Conservation (phyloP, 1,140 invertebrate genomes). For the Drosophila chauvacae region DNA sequence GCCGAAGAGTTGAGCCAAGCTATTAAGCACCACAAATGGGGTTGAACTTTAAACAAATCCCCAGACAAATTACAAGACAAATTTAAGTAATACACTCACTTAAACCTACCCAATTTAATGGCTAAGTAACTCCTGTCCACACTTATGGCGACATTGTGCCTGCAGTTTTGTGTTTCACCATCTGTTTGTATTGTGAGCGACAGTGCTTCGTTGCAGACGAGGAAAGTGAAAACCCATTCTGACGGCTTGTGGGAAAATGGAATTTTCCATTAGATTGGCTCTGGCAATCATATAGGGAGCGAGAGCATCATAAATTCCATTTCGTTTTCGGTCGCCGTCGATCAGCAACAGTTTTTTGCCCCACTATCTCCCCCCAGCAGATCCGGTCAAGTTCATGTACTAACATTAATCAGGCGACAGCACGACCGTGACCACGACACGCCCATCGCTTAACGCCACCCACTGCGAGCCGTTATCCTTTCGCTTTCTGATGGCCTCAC, state of each 20-base stretch:
- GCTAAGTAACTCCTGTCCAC: neutral
- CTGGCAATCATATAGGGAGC: slow-evolving; percentile 57
- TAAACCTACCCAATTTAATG: neutral
- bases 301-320: slow-evolving; percentile 69
- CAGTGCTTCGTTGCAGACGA: slow-evolving; percentile 21
- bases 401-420: slow-evolving; percentile 51
- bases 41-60: neutral
- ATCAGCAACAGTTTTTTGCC: slow-evolving; percentile 40
- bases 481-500: slow-evolving; percentile 39
- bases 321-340: slow-evolving; percentile 28
- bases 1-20: too few relatives aligned
- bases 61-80: neutral
- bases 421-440: slow-evolving; percentile 4
- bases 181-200: slow-evolving; percentile 12
- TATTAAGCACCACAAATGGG: neutral
- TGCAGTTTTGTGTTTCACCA: neutral
- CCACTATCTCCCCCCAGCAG: slow-evolving; percentile 4
- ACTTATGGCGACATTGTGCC: neutral
- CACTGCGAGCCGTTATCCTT: slow-evolving; percentile 14
- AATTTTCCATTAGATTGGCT: slow-evolving; percentile 78
- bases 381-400: slow-evolving; percentile 37
- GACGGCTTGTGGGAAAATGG: slow-evolving; percentile 39
- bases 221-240: slow-evolving; percentile 36
- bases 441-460: slow-evolving; percentile 21
- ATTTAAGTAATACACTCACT: neutral